These are phyloP conservation scores for Platorchestia sp. DNA, from an alignment of 1,140 invertebrate species.

Conservation along the genomic window DNA sequence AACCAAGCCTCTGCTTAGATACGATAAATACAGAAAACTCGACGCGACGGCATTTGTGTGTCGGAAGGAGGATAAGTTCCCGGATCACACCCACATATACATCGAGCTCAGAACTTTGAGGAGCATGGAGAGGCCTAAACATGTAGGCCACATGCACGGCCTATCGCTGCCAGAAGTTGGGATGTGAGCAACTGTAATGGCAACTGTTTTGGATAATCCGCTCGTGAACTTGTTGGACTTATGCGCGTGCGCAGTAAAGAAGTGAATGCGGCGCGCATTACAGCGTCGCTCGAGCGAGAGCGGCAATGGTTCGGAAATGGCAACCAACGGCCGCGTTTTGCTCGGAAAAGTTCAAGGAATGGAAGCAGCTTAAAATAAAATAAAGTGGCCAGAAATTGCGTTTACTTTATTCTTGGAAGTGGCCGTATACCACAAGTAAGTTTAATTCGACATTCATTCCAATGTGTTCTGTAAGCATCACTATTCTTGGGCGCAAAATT, in stretches of 20 bases:
- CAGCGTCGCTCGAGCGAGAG: background rate
- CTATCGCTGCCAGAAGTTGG: conserved; percentile 1
- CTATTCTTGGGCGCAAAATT: no score
- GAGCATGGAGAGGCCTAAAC: background rate
- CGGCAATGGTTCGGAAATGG: conserved; percentile 28
- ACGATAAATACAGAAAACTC: background rate
- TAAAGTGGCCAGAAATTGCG: background rate
- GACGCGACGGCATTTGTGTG: background rate
- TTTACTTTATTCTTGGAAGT: background rate
- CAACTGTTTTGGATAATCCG: conserved; percentile 49
- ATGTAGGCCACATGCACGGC: background rate
- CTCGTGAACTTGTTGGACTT: background rate
- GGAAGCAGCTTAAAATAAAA: conserved; percentile 3
- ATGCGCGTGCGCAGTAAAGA: conserved; percentile 1
- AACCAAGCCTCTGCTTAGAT: background rate
- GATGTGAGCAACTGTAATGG: conserved; percentile 47
- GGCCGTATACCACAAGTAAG: background rate
- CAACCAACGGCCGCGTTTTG: background rate
- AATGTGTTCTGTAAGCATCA: background rate
- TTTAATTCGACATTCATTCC: background rate
- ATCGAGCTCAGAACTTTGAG: conserved; percentile 12
- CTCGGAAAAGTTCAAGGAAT: background rate
- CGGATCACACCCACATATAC: conserved; percentile 3
- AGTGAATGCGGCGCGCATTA: background rate
- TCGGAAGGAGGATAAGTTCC: background rate